These are phyloP conservation scores for Eubucco bourcierii DNA, from an alignment of 2,113 vertebrate genomes.

Conservation along the genomic window DNA sequence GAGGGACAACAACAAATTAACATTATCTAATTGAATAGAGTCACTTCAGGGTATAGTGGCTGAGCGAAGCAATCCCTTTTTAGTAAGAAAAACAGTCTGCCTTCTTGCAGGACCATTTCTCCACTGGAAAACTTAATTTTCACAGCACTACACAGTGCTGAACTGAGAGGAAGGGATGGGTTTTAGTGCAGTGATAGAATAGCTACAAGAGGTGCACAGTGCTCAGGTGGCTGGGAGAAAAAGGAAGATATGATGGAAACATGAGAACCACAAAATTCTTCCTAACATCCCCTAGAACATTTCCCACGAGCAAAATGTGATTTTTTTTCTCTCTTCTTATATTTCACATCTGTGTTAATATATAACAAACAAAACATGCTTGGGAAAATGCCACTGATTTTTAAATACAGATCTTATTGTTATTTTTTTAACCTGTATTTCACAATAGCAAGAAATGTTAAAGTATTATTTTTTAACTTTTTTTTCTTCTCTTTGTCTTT, in stretches of 20 bases:
- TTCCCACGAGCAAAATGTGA: neutral
- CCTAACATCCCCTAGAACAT: neutral
- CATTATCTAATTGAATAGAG: neutral
- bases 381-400: neutral
- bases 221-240: neutral
- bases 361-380: neutral
- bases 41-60: too few relatives aligned
- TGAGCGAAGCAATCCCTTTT: neutral
- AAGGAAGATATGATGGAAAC: neutral
- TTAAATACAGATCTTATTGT: neutral
- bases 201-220: neutral
- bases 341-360: neutral
- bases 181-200: neutral
- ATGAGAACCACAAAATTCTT: rapidly evolving
- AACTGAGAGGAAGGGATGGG: neutral
- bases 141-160: neutral
- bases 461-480: neutral
- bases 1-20: neutral
- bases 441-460: neutral
- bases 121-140: neutral
- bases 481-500: neutral
- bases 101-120: neutral
- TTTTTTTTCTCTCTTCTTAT: neutral
- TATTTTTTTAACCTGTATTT: neutral
- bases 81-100: neutral